Evolutionary conservation across 1,140 invertebrate genomes (phyloP).

Genomic region (Aricia agestis): DNA sequence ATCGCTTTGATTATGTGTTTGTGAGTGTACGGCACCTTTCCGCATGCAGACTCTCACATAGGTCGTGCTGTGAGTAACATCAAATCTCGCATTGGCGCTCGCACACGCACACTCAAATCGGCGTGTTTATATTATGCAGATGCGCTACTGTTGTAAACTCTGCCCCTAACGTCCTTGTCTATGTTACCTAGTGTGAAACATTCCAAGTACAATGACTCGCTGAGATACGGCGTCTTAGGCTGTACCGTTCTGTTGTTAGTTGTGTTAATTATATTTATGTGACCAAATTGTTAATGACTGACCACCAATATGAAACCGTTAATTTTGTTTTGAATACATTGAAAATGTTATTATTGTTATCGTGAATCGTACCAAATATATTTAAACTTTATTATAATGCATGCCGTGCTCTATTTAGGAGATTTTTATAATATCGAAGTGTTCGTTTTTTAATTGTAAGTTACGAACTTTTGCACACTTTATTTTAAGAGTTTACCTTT

Average conservation of each 20-base stretch:
- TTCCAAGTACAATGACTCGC: background rate
- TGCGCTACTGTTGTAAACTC: too few species aligned
- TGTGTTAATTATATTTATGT: background rate
- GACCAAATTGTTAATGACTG: background rate
- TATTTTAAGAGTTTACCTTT: background rate
- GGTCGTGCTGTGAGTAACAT: too few species aligned
- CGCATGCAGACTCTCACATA: too few species aligned
- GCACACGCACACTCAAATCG: too few species aligned
- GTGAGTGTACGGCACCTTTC: too few species aligned
- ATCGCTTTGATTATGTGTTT: too few species aligned
- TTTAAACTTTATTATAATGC: constrained; percentile 9
- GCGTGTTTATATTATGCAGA: too few species aligned
- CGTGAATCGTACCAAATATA: constrained; percentile 10
- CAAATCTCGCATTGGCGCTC: too few species aligned
- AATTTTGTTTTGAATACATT: background rate
- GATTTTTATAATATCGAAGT: background rate
- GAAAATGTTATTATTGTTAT: constrained; percentile 2
- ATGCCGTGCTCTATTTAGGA: background rate
- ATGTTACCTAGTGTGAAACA: background rate
- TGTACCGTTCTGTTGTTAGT: background rate
- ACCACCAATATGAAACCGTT: background rate
- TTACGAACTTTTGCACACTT: background rate
- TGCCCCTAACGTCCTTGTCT: background rate
- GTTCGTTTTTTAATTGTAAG: background rate
- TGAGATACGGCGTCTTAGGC: background rate